Evolutionary conservation across 2,888 invertebrate species (phyloP), one percentile per base, ranked within the genome.

Genomic region (Ditylenchus weischeri): DNA sequence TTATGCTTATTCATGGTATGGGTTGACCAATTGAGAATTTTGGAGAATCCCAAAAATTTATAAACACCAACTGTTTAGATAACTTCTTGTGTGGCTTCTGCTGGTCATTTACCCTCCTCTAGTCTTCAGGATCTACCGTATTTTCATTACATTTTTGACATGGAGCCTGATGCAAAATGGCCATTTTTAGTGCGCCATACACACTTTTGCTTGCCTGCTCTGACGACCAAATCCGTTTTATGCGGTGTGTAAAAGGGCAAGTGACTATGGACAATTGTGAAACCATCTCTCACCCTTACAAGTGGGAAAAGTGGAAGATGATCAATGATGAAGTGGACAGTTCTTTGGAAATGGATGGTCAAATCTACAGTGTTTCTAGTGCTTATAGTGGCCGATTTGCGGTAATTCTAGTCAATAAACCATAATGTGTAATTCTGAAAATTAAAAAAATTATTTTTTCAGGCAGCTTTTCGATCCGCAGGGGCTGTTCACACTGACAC

Each of bases 151-250:
- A 15, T 43, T 10, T 43, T 43, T 43, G 13, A 38, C n/a, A 11
- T 38, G 7, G 11, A 38, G 15, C 43, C 15, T 43, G 13, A 15
- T 43, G 15, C 8, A 43, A 43, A 43, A 43, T 43, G 85, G 95
- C 96, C 6, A 95, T 95, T n/a, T 98, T 96, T 84, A 89, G 93
- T 81, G 93, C 96, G 0, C 96, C 96, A 0, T 98, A 95, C 84
- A 91, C 93, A 70, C 88, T 98, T 69, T 90, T 92, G 0, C 94
- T 95, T 0, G 93, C 94, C 0, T 96, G 95, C 83, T 90, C 92
- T 15, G 96, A 98, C 83, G 92, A 93, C 72, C 89, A 90, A 0
- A 88, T 92, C 49, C 86, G 89, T 86, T 89, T 84, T 73, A 84
- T 84, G 82, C 78, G 81, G 57, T 85, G 85, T 70, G 71, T 78